A percentile compares a stretch with the other conserved stretches of the same genome.
phyloP scores from a whole-genome alignment of 2,888 invertebrate species.

The Drosophila niveifrons region DNA sequence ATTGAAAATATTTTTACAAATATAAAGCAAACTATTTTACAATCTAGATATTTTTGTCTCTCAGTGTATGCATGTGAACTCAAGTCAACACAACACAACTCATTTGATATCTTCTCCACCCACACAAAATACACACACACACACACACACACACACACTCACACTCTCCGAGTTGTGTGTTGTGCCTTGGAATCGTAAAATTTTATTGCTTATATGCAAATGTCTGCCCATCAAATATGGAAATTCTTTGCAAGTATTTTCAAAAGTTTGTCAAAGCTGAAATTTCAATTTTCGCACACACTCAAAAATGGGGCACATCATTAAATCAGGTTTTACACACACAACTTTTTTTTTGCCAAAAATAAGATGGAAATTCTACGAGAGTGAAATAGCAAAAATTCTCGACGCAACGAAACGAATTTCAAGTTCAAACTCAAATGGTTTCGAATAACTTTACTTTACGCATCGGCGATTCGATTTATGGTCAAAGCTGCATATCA shows the following conservation, averaged over 20 bases:
- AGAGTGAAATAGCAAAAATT: constrained; percentile 1
- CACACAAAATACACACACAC: background rate
- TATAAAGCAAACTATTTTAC: no score
- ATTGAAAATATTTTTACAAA: no score
- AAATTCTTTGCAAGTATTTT: constrained; percentile 59
- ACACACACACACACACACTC: background rate
- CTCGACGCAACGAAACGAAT: constrained; percentile 33
- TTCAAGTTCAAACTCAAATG: constrained; percentile 72
- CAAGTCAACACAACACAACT: constrained; percentile 6
- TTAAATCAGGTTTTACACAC: constrained; percentile 36
- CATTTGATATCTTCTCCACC: constrained; percentile 10
- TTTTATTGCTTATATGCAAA: constrained; percentile 61
- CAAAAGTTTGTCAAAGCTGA: constrained; percentile 29
- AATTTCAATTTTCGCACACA: constrained; percentile 51
- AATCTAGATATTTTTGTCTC: no score
- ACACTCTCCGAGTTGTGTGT: background rate
- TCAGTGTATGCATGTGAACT: background rate
- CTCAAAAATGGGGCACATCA: constrained; percentile 26
- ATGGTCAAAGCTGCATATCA: constrained; percentile 52
- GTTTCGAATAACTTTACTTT: constrained; percentile 63
- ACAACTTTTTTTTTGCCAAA: constrained; percentile 17
- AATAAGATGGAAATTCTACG: background rate
- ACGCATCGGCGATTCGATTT: constrained; percentile 72
- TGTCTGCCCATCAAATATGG: constrained; percentile 67
- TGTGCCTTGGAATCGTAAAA: constrained; percentile 18